These are phyloP conservation scores for Ganaspis sp. DNA, from an alignment of 1,140 invertebrate genomes.

Conservation along the genomic window DNA sequence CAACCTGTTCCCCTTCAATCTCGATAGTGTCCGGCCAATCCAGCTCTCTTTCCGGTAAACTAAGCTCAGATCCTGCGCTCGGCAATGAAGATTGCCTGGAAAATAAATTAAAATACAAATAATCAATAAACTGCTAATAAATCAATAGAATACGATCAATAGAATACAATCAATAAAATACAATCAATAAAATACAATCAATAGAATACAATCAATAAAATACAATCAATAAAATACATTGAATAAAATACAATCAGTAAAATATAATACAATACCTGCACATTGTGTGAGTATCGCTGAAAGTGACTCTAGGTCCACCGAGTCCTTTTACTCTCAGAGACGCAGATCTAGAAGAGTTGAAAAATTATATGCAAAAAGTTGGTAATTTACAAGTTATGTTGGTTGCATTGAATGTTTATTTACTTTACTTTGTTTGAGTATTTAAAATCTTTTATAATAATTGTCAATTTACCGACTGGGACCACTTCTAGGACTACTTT, in stretches of 20 bases:
- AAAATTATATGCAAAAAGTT: no score
- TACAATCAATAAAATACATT: no score
- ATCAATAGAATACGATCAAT: no score
- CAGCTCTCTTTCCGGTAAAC: constrained; percentile 79
- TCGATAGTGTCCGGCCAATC: constrained; percentile 80
- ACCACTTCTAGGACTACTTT: constrained; percentile 83
- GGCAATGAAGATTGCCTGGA: constrained; percentile 82
- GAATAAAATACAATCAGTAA: neutral
- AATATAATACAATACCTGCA: constrained; percentile 69
- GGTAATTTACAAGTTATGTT: no score
- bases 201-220: no score
- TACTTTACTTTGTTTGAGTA: neutral
- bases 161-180: no score
- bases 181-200: no score
- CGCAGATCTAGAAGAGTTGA: constrained; percentile 77
- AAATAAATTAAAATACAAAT: constrained; percentile 28
- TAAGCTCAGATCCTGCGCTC: constrained; percentile 83
- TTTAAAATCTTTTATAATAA: no score
- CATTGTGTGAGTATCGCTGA: constrained; percentile 79
- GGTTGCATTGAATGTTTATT: neutral
- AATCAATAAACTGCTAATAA: neutral
- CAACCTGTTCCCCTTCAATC: constrained; percentile 81
- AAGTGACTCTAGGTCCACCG: constrained; percentile 79
- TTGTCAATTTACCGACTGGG: constrained; percentile 73
- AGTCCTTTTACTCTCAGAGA: constrained; percentile 80